Conservation (phyloP, 2,888 invertebrate species). For the Beris chalybata region DNA sequence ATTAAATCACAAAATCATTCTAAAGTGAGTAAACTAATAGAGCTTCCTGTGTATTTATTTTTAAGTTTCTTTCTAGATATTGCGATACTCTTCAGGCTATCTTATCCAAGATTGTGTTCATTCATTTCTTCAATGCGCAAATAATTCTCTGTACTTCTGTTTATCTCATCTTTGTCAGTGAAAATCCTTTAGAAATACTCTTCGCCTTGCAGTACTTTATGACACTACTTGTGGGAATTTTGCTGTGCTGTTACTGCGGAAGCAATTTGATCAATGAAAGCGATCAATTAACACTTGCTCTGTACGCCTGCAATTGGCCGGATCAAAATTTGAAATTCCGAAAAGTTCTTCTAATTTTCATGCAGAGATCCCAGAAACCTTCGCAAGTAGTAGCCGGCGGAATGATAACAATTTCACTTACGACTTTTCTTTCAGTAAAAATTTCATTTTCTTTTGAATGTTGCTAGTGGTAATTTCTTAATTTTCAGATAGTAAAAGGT, state of each 20-base stretch:
- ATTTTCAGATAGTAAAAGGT: constrained; percentile 16
- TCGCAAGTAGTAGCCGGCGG: constrained; percentile 12
- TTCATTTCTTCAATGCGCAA: constrained; percentile 14
- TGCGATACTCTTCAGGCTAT: not conserved
- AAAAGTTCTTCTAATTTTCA: constrained; percentile 19
- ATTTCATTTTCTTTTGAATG: not conserved
- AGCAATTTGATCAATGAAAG: constrained; percentile 11
- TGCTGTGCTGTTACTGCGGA: constrained; percentile 8
- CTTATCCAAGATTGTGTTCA: constrained; percentile 6
- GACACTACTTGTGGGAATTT: constrained; percentile 16
- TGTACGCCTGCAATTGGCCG: constrained; percentile 23
- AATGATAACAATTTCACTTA: not conserved
- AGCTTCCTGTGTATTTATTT: not conserved
- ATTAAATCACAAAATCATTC: not conserved
- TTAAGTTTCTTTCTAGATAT: constrained; percentile 14
- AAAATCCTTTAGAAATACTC: constrained; percentile 28
- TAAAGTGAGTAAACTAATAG: constrained; percentile 10
- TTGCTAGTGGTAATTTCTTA: not conserved
- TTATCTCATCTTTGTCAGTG: constrained; percentile 13
- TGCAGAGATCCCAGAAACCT: constrained; percentile 16
- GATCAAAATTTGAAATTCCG: constrained; percentile 18
- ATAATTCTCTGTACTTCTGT: constrained; percentile 12
- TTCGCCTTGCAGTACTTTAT: constrained; percentile 35
- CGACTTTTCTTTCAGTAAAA: too few species aligned
- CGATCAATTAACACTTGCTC: not conserved